Evolutionary conservation across 1,140 invertebrate species (phyloP), one percentile per base, ranked within the genome.

Genomic region (Oppia nitens): DNA sequence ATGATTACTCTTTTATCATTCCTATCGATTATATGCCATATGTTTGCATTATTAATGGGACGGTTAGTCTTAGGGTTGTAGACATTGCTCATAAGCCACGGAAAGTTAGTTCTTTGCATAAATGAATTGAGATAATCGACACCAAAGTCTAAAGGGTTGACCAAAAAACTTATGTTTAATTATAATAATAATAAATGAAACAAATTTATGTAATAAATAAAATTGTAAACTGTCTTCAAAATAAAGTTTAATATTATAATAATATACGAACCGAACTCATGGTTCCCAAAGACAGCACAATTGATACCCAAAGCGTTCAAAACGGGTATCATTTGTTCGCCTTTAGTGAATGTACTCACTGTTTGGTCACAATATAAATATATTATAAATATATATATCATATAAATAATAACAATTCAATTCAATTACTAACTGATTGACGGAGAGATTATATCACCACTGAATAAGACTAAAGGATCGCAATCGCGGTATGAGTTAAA

Each of bases 241-340:
- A n/a, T n/a, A n/a, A n/a, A n/a, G n/a, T n/a, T n/a, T n/a, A n/a
- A 54, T 70, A 77, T 79, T n/a, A n/a, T n/a, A n/a, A n/a, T n/a
- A n/a, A n/a, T n/a, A n/a, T n/a, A n/a, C n/a, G n/a, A 73, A 90
- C 87, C 88, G 76, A 93, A 93, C 72, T 93, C 89, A 73, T 93
- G 89, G 70, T 93, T 93, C 28, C 89, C 89, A 72, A 83, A 86
- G 3, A 91, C 86, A 14, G 88, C 84, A 71, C 85, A 90, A 64
- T 85, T 79, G 1, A 85, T 84, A 17, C 81, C 81, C 26, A 85
- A 75, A 55, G 80, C 76, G 69, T 92, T 91, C 0, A 93, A 68
- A 0, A 92, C 84, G 1, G 84, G 83, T 17, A 90, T 79, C 89
- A 93, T 92, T 71, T 93, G 89, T 66, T 88, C 84, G 3, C 89